These are phyloP conservation scores for Drosophila vallismaia DNA, from an alignment of 2,888 invertebrate genomes.

Conservation along the genomic window DNA sequence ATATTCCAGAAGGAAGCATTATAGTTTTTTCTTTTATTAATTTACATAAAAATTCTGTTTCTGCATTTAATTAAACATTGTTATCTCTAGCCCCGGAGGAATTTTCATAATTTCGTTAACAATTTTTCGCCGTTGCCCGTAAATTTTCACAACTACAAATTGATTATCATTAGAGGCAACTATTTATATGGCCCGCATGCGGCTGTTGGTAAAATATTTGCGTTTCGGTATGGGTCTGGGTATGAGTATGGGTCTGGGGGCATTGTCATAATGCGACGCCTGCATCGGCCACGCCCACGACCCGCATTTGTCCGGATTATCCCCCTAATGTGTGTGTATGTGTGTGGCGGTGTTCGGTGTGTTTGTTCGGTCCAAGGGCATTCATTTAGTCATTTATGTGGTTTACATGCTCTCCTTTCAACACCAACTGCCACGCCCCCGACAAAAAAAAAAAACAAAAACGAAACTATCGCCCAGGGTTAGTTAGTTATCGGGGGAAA, in stretches of 20 bases:
- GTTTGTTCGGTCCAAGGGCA: conserved; percentile 37
- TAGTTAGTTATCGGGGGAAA: conserved; percentile 43
- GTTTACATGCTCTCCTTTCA: conserved; percentile 21
- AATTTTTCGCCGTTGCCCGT: not conserved
- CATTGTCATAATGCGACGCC: conserved; percentile 48
- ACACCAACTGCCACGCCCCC: conserved; percentile 7
- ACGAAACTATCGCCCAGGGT: conserved; percentile 6
- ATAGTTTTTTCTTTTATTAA: not conserved
- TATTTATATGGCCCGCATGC: conserved; percentile 35
- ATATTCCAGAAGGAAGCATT: not conserved
- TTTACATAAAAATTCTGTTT: not conserved
- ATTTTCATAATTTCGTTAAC: conserved; percentile 17
- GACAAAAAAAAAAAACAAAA: not conserved
- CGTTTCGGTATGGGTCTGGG: conserved; percentile 3
- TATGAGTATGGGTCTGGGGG: conserved; percentile 10
- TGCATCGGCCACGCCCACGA: conserved; percentile 18
- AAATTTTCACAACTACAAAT: conserved; percentile 38
- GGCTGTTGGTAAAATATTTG: conserved; percentile 30
- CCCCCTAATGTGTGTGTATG: conserved; percentile 16
- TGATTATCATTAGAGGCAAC: conserved; percentile 44
- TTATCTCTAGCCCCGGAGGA: not conserved
- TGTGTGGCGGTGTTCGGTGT: too few species aligned
- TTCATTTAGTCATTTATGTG: conserved; percentile 56
- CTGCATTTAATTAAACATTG: conserved; percentile 6
- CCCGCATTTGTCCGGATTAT: conserved; percentile 22